These are phyloP conservation scores for Caenorhabditis panamensis DNA, from an alignment of 2,888 invertebrate species.

Conservation along the genomic window DNA sequence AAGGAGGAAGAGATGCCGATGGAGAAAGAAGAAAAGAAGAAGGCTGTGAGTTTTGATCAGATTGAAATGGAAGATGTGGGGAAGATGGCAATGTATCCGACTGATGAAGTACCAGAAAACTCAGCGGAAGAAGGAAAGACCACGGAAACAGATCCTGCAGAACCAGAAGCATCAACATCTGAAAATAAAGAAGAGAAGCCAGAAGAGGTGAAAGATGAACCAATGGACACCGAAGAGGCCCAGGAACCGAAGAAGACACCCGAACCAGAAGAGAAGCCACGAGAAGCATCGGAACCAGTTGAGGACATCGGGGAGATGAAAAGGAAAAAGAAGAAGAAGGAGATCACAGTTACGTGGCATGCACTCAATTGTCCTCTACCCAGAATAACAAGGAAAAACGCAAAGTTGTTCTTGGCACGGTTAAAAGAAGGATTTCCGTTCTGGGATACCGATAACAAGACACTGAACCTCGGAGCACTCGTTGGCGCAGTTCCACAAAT, in stretches of 20 bases:
- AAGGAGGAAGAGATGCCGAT: slow-evolving; percentile 8
- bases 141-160: slow-evolving; percentile 8
- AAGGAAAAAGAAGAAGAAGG: background rate
- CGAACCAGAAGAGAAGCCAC: background rate
- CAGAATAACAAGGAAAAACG: slow-evolving; percentile 16
- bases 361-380: slow-evolving; percentile 38
- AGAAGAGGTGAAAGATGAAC: background rate
- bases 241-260: background rate
- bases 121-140: background rate
- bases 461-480: slow-evolving; percentile 23
- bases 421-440: slow-evolving; percentile 47
- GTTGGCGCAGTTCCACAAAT: slow-evolving; percentile 44
- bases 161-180: slow-evolving; percentile 1
- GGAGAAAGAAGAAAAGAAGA: slow-evolving; percentile 11
- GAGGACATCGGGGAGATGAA: background rate
- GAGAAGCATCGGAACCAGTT: background rate
- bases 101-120: background rate
- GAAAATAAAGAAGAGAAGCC: background rate
- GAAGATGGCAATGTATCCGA: background rate
- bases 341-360: slow-evolving; percentile 21
- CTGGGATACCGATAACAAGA: slow-evolving; percentile 24
- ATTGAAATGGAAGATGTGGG: background rate
- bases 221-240: background rate
- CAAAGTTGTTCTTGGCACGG: background rate
- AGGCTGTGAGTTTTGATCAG: no score